These are phyloP conservation scores for Indicator maculatus DNA, from an alignment of 2,113 vertebrate genomes.

Conservation along the genomic window DNA sequence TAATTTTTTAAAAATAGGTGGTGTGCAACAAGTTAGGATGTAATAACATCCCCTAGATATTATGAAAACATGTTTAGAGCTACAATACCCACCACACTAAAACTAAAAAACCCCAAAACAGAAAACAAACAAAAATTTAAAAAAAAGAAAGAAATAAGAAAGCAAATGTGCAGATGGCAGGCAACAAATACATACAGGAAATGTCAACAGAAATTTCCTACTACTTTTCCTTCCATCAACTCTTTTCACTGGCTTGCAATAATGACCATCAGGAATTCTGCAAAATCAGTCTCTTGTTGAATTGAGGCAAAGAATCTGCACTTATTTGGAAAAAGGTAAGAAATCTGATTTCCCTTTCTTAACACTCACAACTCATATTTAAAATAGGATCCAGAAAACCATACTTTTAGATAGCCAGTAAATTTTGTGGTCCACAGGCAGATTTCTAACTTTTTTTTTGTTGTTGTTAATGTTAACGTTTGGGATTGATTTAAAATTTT, in stretches of 20 bases:
- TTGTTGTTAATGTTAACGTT: background rate
- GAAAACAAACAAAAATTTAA: too few relatives aligned
- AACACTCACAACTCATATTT: background rate
- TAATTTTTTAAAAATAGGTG: background rate
- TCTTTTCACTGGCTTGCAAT: background rate
- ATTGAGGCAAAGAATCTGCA: background rate
- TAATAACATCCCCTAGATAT: background rate
- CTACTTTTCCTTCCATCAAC: background rate
- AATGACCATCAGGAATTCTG: background rate
- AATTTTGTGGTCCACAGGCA: background rate
- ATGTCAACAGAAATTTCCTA: background rate
- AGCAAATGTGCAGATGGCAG: background rate
- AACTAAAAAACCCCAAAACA: too few relatives aligned
- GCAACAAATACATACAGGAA: background rate
- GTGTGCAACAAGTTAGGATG: background rate
- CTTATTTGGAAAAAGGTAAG: background rate
- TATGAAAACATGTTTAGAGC: background rate
- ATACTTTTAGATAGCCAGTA: background rate
- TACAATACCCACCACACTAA: background rate
- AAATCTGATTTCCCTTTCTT: background rate
- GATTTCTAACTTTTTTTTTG: background rate
- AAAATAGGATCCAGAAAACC: background rate
- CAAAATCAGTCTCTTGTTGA: background rate
- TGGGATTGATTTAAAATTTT: background rate
- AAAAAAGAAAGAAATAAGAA: background rate